phyloP scores from a whole-genome alignment of 2,797 vertebrate genomes.

The Myotis pilosus region DNA sequence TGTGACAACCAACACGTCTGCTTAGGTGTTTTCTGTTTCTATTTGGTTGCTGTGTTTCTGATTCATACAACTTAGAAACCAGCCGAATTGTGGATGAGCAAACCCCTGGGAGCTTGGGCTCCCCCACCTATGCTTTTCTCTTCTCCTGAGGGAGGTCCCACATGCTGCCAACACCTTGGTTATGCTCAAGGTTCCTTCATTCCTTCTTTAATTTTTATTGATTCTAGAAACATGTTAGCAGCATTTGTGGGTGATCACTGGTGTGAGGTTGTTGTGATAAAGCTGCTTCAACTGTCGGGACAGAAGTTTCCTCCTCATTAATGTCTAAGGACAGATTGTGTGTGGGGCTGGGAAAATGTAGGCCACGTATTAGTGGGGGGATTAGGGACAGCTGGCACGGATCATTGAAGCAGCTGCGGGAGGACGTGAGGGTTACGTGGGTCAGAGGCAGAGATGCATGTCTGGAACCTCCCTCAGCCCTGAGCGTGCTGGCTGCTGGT shows the following conservation, averaged over 20 bases:
- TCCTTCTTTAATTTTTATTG: background rate
- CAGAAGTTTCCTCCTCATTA: background rate
- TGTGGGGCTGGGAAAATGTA: background rate
- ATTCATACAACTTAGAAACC: background rate
- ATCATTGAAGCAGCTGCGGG: background rate
- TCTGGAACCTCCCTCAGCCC: background rate
- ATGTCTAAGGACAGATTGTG: background rate
- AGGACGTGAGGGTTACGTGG: background rate
- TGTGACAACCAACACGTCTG: background rate
- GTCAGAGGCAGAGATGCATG: background rate
- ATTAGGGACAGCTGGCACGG: background rate
- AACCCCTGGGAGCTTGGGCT: background rate
- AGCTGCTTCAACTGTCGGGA: background rate
- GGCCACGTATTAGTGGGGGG: background rate
- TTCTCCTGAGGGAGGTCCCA: background rate
- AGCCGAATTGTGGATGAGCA: background rate
- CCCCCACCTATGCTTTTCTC: background rate
- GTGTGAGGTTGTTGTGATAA: background rate
- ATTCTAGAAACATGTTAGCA: background rate
- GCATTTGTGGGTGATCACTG: background rate
- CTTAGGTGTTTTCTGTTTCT: background rate
- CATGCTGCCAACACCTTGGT: too few relatives aligned
- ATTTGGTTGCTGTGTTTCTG: background rate
- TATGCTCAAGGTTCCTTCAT: background rate
- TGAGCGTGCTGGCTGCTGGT: background rate